A percentile compares a stretch with the other conserved stretches of the same genome.
Evolutionary conservation across 2,888 invertebrate species (phyloP).

Genomic region (Agrochola litura): DNA sequence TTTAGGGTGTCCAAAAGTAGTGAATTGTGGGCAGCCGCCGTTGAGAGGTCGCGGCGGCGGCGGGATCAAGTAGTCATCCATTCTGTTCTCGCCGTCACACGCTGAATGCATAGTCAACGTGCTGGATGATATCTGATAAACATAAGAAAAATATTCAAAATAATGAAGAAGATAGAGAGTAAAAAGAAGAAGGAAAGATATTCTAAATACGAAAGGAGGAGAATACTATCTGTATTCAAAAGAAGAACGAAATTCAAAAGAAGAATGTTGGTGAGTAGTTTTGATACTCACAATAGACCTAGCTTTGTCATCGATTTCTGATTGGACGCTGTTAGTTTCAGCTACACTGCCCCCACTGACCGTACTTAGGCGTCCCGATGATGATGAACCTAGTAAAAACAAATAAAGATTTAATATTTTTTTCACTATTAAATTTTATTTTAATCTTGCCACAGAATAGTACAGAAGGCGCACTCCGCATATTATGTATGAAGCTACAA

Average conservation of each 20-base stretch:
- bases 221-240: background rate
- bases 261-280: slow-evolving; percentile 1
- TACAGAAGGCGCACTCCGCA: too few species aligned
- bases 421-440: background rate
- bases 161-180: background rate
- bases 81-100: slow-evolving; percentile 82
- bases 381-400: slow-evolving; percentile 92
- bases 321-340: slow-evolving; percentile 95
- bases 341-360: slow-evolving; percentile 95
- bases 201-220: background rate
- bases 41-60: slow-evolving; percentile 91
- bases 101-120: slow-evolving; percentile 87
- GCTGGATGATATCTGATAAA: slow-evolving; percentile 83
- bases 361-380: slow-evolving; percentile 95
- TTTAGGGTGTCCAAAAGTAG: slow-evolving; percentile 88
- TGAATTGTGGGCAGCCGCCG: slow-evolving; percentile 85
- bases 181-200: background rate
- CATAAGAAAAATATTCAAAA: background rate
- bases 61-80: slow-evolving; percentile 92
- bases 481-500: too few species aligned
- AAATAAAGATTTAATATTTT: background rate
- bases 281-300: slow-evolving; percentile 86
- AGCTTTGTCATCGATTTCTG: slow-evolving; percentile 94
- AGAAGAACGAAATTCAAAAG: too few species aligned
- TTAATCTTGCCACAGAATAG: background rate